These are phyloP conservation scores for Homarus americanus DNA, from an alignment of 1,140 invertebrate genomes.

Conservation along the genomic window DNA sequence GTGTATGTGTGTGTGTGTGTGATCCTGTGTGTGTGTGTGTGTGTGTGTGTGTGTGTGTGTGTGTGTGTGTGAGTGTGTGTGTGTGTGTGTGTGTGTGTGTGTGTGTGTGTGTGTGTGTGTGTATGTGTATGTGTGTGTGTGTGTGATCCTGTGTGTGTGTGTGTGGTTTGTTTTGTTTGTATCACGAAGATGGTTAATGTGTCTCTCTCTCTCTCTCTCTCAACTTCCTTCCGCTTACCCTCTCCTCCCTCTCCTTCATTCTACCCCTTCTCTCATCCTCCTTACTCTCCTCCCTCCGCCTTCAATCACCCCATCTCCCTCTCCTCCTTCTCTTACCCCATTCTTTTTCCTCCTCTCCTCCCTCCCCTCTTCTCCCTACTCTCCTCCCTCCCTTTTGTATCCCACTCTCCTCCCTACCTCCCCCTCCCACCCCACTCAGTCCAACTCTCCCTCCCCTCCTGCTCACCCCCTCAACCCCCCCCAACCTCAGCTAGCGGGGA, in stretches of 20 bases:
- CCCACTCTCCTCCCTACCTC: no score
- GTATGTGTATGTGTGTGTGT: background rate
- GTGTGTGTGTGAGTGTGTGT: background rate
- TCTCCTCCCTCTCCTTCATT: background rate
- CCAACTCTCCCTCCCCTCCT: no score
- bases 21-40: background rate
- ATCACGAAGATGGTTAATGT: background rate
- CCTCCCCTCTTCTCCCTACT: no score
- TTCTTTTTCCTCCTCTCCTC: no score
- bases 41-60: background rate
- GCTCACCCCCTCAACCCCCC: no score
- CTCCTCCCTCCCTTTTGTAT: no score
- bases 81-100: slow-evolving; percentile 12
- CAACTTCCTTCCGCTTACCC: background rate
- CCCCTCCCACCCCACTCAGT: background rate
- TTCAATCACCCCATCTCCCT: background rate
- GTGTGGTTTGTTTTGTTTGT: background rate
- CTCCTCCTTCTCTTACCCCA: no score
- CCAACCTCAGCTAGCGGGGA: no score
- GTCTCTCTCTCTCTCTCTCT: no score
- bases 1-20: background rate
- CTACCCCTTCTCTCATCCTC: no score
- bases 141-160: background rate
- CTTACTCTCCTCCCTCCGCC: background rate
- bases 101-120: slow-evolving; percentile 23